Evolutionary conservation across 1,140 invertebrate species (phyloP).

Genomic region (Drosophila seguyi): DNA sequence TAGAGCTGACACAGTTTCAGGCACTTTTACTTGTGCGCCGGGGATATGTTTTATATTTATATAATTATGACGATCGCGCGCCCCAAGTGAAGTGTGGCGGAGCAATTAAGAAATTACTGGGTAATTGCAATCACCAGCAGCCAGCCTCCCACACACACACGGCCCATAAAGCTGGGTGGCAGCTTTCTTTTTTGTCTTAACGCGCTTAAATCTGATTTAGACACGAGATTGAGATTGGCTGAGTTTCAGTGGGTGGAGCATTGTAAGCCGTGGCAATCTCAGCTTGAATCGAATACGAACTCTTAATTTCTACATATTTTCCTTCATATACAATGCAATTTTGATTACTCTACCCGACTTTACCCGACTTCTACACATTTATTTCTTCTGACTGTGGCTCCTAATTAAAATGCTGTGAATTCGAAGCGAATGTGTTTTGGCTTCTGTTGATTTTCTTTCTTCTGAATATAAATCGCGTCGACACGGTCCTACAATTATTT

Average conservation of each 20-base stretch:
- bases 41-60: constrained; percentile 29
- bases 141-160: constrained; percentile 36
- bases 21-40: constrained; percentile 45
- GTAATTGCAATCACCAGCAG: constrained; percentile 39
- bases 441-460: constrained; percentile 1
- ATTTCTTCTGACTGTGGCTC: not conserved
- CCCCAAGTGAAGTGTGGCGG: constrained; percentile 33
- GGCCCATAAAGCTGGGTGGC: constrained; percentile 4
- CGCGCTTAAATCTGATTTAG: constrained; percentile 4
- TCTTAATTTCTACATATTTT: not conserved
- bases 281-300: not conserved
- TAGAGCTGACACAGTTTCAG: constrained; percentile 55
- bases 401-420: constrained; percentile 38
- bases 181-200: constrained; percentile 41
- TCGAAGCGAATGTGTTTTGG: constrained; percentile 14
- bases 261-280: not conserved
- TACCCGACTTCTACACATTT: no score
- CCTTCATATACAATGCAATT: not conserved
- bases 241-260: not conserved
- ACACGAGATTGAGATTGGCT: not conserved
- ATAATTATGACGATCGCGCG: constrained; percentile 35
- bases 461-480: constrained; percentile 48
- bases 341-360: not conserved
- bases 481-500: constrained; percentile 65
- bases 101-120: constrained; percentile 52